Base-by-base conservation (phyloP, 1,140 invertebrate species). In the Andrena cerasifolii region DNA sequence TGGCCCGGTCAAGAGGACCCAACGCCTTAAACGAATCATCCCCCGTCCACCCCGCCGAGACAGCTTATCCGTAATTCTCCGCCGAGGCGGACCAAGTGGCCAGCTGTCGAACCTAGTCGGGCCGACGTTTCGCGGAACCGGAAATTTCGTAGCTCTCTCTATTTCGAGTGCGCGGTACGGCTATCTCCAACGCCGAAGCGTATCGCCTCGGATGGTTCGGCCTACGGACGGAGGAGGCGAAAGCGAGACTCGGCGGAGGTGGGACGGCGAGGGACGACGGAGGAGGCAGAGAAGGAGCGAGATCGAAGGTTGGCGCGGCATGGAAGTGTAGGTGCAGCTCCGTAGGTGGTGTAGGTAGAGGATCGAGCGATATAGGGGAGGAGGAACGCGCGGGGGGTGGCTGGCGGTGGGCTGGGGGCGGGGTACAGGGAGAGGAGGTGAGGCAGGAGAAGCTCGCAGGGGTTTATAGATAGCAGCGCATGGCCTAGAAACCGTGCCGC, bases 401-500 rank as follows among this genome's bases (percentile, higher is more conserved):
- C n/a, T 45, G 40, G 67, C 36, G 79, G 45, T 36, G 49, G 77
- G 63, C 49, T 58, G 43, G 58, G 47, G 65, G 78, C 49, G 68
- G 31, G 40, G 28, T 45, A 67, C 62, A 49, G 61, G 43, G 70
- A 56, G 74, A 68, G 18, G 31, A 82, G 81, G 62, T 78, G 78
- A 83, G 83, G 84, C 45, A 63, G 14, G 54, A 76, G 83, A 86
- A 86, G 84, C 86, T 87, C 80, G 89, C 87, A 89, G 87, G 90
- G 90, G 91, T 91, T 92, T 93, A 92, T 93, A 92, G 90, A 92
- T 93, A 92, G 91, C 89, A 90, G 87, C 89, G 90, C 86, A 90
- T 93, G 92, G 91, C 91, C 91, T 93, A 93, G 91, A 92, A 93
- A 92, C 91, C 87, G 87, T 88, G 89, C 85, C 86, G 87, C 91